Evolutionary conservation across 2,113 vertebrate species (phyloP).

Genomic region (Semnornis frantzii): DNA sequence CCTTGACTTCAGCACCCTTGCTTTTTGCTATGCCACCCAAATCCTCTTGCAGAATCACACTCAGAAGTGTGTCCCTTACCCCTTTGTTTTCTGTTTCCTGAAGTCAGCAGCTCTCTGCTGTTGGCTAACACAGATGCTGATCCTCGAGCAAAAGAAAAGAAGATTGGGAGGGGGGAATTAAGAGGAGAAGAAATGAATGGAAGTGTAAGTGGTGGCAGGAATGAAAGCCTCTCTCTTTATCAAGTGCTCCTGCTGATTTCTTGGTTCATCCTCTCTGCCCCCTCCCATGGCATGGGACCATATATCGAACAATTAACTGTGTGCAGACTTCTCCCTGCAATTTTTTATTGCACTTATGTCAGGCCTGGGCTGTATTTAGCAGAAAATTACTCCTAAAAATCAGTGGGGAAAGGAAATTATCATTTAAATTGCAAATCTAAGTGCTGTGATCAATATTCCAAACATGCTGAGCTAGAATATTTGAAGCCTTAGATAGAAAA

Average conservation of each 20-base stretch:
- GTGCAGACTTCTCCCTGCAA: slow-evolving; percentile 8
- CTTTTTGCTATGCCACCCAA: not conserved
- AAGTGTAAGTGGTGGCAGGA: not conserved
- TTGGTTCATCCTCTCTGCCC: slow-evolving; percentile 9
- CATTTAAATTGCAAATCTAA: slow-evolving; percentile 65
- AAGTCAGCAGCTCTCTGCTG: not conserved
- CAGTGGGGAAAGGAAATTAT: slow-evolving; percentile 46
- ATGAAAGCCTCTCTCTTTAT: not conserved
- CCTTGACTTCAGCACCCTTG: not conserved
- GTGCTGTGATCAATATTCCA: slow-evolving; percentile 57
- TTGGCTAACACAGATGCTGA: not conserved
- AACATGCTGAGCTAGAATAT: slow-evolving; percentile 32
- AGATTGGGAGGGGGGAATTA: not conserved
- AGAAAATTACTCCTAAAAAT: slow-evolving; percentile 52
- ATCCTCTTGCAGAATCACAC: not conserved
- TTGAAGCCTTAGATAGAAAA: slow-evolving; percentile 19
- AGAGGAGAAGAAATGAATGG: not conserved
- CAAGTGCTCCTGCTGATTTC: not conserved
- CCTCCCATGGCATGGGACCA: slow-evolving; percentile 14
- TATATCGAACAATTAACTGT: slow-evolving; percentile 58
- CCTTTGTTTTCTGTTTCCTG: not conserved
- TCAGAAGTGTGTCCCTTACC: not conserved
- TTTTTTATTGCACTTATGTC: slow-evolving; percentile 69
- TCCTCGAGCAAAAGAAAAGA: not conserved
- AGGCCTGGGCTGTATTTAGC: slow-evolving; percentile 41